A percentile compares a stretch with the other conserved stretches of the same genome.
These are phyloP conservation scores for Elachura formosa DNA, from an alignment of 2,113 vertebrate species.

Conservation along the genomic window DNA sequence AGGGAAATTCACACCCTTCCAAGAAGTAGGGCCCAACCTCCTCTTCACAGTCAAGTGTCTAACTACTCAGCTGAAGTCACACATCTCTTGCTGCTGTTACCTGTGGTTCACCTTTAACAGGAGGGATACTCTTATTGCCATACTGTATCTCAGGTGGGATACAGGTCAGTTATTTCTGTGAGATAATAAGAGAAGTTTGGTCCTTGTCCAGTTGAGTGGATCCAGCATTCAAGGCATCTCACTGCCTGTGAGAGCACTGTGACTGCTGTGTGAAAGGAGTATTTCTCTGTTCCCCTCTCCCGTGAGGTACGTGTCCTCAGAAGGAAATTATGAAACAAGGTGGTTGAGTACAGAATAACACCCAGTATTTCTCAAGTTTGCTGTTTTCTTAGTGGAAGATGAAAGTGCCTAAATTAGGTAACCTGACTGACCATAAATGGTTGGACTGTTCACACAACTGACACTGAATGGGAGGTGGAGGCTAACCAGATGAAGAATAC, in stretches of 20 bases:
- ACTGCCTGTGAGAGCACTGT: not conserved
- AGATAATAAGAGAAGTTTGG: not conserved
- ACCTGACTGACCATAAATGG: not conserved
- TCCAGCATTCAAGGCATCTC: not conserved
- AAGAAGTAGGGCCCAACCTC: not conserved
- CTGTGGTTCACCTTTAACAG: not conserved
- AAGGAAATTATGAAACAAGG: not conserved
- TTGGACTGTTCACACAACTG: not conserved
- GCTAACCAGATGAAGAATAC: not conserved
- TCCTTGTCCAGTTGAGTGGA: not conserved
- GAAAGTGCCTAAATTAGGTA: not conserved
- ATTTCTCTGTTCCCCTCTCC: not conserved
- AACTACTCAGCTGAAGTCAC: not conserved
- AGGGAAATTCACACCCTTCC: not conserved
- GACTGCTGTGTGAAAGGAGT: not conserved
- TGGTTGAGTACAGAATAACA: accelerated
- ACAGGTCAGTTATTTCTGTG: not conserved
- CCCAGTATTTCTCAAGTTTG: not conserved
- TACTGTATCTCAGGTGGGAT: not conserved
- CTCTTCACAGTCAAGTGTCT: not conserved
- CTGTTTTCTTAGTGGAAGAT: not conserved
- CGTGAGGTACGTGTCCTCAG: not conserved
- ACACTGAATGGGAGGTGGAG: not conserved
- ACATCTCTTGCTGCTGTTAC: not conserved
- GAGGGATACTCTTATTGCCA: not conserved